phyloP scores from a whole-genome alignment of 2,888 invertebrate species.

The Apamea anceps region DNA sequence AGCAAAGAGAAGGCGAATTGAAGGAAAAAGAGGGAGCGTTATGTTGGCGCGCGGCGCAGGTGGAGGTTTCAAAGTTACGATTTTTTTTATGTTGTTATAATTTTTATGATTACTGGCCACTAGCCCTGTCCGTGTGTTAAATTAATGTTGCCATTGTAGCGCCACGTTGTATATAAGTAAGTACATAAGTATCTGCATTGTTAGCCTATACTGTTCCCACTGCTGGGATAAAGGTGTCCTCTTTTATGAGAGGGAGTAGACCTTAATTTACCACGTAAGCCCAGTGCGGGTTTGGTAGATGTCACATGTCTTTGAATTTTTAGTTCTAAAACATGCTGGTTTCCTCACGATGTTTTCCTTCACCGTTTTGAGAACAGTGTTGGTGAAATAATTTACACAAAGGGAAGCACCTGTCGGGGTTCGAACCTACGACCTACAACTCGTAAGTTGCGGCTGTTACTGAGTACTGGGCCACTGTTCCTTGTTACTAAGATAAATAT shows the following conservation, averaged over 20 bases:
- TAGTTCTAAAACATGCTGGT: too few species aligned
- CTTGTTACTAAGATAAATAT: background rate
- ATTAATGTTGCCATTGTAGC: too few species aligned
- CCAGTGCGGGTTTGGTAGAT: background rate
- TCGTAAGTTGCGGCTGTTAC: too few species aligned
- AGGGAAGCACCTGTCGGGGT: background rate
- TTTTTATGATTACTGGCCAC: too few species aligned
- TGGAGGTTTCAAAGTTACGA: too few species aligned
- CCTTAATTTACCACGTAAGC: background rate
- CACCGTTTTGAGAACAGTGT: background rate
- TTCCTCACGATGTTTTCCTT: background rate
- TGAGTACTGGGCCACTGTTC: too few species aligned
- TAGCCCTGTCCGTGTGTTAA: too few species aligned
- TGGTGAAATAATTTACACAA: background rate
- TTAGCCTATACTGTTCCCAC: background rate
- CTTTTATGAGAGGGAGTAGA: background rate
- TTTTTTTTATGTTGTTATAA: too few species aligned
- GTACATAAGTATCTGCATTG: background rate
- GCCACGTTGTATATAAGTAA: background rate
- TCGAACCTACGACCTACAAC: too few species aligned
- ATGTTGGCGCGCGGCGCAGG: too few species aligned
- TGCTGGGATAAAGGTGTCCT: background rate
- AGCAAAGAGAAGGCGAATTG: too few species aligned
- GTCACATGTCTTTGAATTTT: background rate
- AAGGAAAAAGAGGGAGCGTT: too few species aligned